Conservation (phyloP, 2,888 invertebrate genomes). For the Andrena hattorfiana region DNA sequence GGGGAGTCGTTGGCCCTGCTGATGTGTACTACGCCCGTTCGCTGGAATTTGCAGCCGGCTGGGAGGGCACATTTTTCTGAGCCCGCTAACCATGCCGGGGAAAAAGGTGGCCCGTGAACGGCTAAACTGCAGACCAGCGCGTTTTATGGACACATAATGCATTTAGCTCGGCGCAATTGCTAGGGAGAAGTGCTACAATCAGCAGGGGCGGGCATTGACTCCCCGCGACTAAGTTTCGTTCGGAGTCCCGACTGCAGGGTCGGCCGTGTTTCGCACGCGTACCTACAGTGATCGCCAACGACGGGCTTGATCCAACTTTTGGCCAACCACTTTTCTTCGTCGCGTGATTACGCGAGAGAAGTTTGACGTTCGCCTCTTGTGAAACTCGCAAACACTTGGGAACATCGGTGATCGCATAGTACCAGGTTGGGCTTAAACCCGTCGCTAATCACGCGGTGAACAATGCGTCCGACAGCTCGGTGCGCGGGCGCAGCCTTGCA, state of each 20-base stretch:
- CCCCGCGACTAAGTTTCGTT: slow-evolving; percentile 44
- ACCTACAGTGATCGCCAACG: slow-evolving; percentile 7
- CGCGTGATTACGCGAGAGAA: too few species aligned
- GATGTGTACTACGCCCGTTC: slow-evolving; percentile 5
- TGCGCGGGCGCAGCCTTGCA: slow-evolving; percentile 25
- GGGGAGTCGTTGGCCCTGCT: not conserved
- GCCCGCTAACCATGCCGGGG: not conserved
- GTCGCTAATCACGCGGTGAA: slow-evolving; percentile 15
- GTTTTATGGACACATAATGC: slow-evolving; percentile 44
- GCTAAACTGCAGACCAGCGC: slow-evolving; percentile 21
- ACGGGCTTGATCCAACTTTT: slow-evolving; percentile 10
- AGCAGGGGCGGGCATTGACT: slow-evolving; percentile 52
- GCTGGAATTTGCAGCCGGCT: not conserved
- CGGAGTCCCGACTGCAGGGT: slow-evolving; percentile 21
- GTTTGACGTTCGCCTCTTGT: too few species aligned
- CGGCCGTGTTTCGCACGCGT: slow-evolving; percentile 3
- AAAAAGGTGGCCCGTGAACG: slow-evolving; percentile 24
- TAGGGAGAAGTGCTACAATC: slow-evolving; percentile 53
- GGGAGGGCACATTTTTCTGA: slow-evolving; percentile 2
- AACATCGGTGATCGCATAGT: not conserved
- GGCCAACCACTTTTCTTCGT: not conserved
- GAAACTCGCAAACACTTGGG: not conserved
- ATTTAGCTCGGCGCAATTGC: slow-evolving; percentile 44
- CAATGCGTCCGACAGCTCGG: slow-evolving; percentile 20
- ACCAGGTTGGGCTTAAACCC: slow-evolving; percentile 2